Base-by-base conservation (phyloP, 2,113 vertebrate species). In the Propithecus coquereli region DNA sequence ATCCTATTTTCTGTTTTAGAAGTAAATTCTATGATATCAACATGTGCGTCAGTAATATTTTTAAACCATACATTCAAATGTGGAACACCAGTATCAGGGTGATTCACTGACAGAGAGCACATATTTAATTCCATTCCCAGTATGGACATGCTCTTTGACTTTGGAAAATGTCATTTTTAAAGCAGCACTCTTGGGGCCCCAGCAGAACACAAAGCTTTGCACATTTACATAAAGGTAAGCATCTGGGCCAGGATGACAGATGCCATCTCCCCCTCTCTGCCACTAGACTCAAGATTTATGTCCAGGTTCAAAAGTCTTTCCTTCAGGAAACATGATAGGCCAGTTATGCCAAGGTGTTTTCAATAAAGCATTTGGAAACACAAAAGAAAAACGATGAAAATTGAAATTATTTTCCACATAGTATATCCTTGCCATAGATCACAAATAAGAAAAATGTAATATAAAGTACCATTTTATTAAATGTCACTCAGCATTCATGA, bases 111-210 rank as follows among this genome's bases (percentile, higher is more conserved):
- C 23, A 27, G 65, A 59, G 7, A 90, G n/a, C 14, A 87, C 14
- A 95, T 5, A 97, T 97, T 94, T 95, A 97, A 97, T 98, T 97
- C 76, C 59, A 94, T 97, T 94, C 85, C 89, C 76, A 52, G 50
- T 95, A 50, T 47, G 34, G 45, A 94, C 91, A 86, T 45, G 9
- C 92, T 96, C 90, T 98, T 97, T 97, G 95, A 97, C 91, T 97
- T 98, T 97, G 91, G 52, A 97, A 98, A 98, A 98, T 73, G 95
- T 63, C 95, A 98, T 95, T 95, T 97, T 97, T 96, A 95, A 98
- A 97, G 81, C 34, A 63, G 30, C 43, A 77, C 86, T 97, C 87
- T 25, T 68, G 88, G 93, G 76, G 40, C 14, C 82, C 68, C 8
- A 77, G 23, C 82, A 96, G 91, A 93, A 86, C 20, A 95, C 85